phyloP scores from a whole-genome alignment of 2,888 invertebrate species.

The Eustalomyia histrio region DNA sequence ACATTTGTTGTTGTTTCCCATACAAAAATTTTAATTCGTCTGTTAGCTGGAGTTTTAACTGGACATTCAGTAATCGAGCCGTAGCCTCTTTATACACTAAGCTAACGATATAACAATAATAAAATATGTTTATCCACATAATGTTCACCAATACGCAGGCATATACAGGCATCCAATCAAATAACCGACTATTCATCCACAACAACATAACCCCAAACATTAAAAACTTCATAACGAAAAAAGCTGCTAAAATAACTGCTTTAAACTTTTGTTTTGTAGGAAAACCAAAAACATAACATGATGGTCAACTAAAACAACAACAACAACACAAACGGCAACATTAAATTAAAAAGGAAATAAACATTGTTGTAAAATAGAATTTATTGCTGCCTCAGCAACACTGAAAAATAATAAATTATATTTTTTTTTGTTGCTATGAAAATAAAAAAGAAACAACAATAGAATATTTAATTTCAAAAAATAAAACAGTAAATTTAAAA shows the following conservation, averaged over 20 bases:
- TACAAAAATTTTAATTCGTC: no score
- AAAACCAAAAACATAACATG: background rate
- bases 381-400: slow-evolving; percentile 55
- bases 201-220: background rate
- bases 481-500: no score
- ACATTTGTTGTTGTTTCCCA: no score
- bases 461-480: no score
- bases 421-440: background rate
- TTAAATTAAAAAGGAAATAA: slow-evolving; percentile 14
- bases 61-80: no score
- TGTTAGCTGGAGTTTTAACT: no score
- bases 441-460: background rate
- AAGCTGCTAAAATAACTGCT: background rate
- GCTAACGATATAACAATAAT: no score
- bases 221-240: background rate
- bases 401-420: slow-evolving; percentile 37
- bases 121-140: slow-evolving; percentile 37
- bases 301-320: slow-evolving; percentile 3
- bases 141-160: slow-evolving; percentile 9
- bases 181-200: background rate
- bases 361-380: slow-evolving; percentile 43
- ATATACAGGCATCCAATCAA: slow-evolving; percentile 9
- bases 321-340: background rate
- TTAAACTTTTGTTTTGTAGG: background rate
- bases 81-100: no score